Evolutionary conservation across 2,888 invertebrate species (phyloP).

Genomic region (Osmoderma eremita): DNA sequence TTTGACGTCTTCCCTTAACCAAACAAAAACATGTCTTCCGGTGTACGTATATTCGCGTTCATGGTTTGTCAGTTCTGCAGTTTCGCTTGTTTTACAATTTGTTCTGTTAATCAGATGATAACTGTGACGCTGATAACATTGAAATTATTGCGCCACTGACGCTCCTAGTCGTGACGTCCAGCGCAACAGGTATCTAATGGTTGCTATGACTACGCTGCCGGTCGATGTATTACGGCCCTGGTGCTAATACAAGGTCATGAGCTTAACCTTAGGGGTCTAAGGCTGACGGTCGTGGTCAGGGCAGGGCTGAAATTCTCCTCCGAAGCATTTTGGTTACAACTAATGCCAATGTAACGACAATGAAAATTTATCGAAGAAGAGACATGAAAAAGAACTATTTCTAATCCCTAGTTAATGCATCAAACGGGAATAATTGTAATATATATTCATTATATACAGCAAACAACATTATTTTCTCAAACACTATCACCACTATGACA

Average conservation of each 20-base stretch:
- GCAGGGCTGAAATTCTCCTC: not conserved
- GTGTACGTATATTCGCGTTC: constrained; percentile 9
- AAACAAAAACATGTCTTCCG: constrained; percentile 19
- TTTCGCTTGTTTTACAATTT: constrained; percentile 20
- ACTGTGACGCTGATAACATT: constrained; percentile 39
- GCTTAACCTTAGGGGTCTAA: constrained; percentile 40
- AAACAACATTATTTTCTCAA: too few species aligned
- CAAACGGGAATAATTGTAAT: too few species aligned
- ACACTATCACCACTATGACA: too few species aligned
- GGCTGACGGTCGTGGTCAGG: constrained; percentile 19
- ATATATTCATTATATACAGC: too few species aligned
- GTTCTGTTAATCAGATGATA: constrained; percentile 33
- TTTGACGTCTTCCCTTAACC: constrained; percentile 13
- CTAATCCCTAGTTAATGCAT: too few species aligned
- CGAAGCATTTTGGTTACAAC: not conserved
- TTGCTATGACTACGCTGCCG: constrained; percentile 45
- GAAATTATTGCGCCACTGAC: constrained; percentile 42
- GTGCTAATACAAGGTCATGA: constrained; percentile 46
- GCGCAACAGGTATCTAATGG: constrained; percentile 48
- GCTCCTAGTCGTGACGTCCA: constrained; percentile 47
- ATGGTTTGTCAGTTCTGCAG: constrained; percentile 20
- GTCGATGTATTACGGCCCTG: constrained; percentile 50
- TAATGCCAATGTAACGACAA: not conserved
- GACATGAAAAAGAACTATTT: too few species aligned
- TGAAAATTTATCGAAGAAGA: too few species aligned